These are phyloP conservation scores for Epizoanthus illoricatus DNA, from an alignment of 92 coral and sea anemone genomes.

Conservation along the genomic window DNA sequence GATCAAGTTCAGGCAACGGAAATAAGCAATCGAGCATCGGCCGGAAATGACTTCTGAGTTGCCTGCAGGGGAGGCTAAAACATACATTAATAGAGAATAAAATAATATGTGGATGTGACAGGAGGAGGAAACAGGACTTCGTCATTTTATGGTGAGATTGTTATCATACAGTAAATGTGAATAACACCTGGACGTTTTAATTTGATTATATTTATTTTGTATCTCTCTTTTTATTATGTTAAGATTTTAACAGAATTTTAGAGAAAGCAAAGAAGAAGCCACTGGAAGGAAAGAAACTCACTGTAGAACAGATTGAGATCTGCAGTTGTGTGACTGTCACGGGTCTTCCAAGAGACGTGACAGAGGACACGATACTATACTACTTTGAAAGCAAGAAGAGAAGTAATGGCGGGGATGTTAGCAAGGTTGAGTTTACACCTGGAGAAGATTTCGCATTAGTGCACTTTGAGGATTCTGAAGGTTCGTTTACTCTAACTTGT, in stretches of 20 bases:
- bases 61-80: no score
- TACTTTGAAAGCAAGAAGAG: constrained; percentile 55
- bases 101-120: no score
- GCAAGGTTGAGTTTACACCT: constrained; percentile 34
- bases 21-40: no score
- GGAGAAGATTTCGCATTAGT: constrained; percentile 53
- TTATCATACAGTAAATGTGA: no score
- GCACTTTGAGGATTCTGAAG: constrained; percentile 58
- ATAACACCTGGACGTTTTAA: background rate
- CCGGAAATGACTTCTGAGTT: no score
- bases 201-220: background rate
- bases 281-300: constrained; percentile 44
- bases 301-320: constrained; percentile 51
- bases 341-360: constrained; percentile 44
- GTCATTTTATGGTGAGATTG: no score
- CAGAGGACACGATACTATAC: constrained; percentile 45
- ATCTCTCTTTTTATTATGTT: background rate
- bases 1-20: no score
- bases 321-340: constrained; percentile 59
- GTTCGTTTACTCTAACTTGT: constrained; percentile 6
- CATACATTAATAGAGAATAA: no score
- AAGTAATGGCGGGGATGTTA: constrained; percentile 64
- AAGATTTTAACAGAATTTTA: constrained; percentile 8
- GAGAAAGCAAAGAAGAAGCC: constrained; percentile 23
- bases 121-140: no score